phyloP scores from a whole-genome alignment of 2,888 invertebrate species.

The Erannis defoliaria region DNA sequence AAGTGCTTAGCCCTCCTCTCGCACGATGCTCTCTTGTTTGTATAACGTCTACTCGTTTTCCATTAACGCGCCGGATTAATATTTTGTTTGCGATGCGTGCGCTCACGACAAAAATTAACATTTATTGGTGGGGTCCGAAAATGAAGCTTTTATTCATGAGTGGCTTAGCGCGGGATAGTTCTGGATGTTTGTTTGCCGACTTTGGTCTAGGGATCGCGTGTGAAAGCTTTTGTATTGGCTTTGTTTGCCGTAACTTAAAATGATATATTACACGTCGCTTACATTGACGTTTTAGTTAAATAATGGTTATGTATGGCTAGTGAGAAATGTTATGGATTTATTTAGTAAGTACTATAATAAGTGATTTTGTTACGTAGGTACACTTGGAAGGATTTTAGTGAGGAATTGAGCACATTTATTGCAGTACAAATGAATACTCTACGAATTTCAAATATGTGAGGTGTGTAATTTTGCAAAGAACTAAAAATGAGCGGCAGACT shows the following conservation, averaged over 20 bases:
- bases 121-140: conserved; percentile 83
- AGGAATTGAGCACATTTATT: background rate
- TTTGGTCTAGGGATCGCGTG: conserved; percentile 80
- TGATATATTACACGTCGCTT: conserved; percentile 83
- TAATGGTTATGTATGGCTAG: conserved; percentile 71
- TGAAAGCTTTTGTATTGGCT: conserved; percentile 82
- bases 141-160: conserved; percentile 85
- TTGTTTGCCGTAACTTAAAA: conserved; percentile 83
- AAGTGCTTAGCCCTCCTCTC: conserved; percentile 52
- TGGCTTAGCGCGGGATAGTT: conserved; percentile 83
- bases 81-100: conserved; percentile 84
- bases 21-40: conserved; percentile 75
- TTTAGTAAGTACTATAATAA: too few relatives aligned
- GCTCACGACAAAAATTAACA: conserved; percentile 84
- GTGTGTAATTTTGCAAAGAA: too few relatives aligned
- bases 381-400: background rate
- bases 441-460: too few relatives aligned
- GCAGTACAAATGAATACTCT: too few relatives aligned
- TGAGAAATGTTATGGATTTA: conserved; percentile 69
- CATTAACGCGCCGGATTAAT: conserved; percentile 85
- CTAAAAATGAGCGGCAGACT: too few relatives aligned
- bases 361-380: conserved; percentile 49
- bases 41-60: conserved; percentile 82
- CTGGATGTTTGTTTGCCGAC: conserved; percentile 80
- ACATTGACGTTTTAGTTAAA: conserved; percentile 79